A percentile compares a stretch with the other conserved stretches of the same genome.
Conservation (phyloP, 1,140 invertebrate genomes). For the Trachelipus rathkii region DNA sequence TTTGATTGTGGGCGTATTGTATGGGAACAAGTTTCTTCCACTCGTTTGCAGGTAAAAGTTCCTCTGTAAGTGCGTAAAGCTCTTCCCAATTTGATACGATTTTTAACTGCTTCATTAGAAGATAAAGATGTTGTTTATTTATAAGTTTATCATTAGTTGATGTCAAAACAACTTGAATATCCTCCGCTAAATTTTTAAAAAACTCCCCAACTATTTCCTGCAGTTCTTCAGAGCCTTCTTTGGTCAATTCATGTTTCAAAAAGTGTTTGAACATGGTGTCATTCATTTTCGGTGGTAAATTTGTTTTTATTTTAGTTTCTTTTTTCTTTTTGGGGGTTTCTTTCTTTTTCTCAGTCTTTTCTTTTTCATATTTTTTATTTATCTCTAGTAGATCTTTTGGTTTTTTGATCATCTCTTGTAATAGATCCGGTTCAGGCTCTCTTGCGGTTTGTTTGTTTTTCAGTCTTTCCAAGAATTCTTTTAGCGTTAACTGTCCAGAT, state of each 20-base stretch:
- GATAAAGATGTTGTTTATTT: background rate
- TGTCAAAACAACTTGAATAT: background rate
- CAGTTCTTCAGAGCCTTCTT: background rate
- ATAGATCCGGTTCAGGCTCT: background rate
- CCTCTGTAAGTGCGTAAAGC: background rate
- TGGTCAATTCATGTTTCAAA: background rate
- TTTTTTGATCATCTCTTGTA: background rate
- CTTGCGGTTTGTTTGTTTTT: background rate
- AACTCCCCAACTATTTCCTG: background rate
- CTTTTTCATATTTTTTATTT: background rate
- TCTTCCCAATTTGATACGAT: background rate
- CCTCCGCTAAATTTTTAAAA: background rate
- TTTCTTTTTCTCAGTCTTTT: background rate
- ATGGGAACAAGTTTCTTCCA: background rate
- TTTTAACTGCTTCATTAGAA: background rate
- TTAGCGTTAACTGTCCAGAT: background rate
- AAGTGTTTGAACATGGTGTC: background rate
- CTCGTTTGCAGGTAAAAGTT: background rate
- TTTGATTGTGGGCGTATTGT: background rate
- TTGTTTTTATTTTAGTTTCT: background rate
- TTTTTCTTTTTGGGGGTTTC: background rate
- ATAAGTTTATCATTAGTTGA: background rate
- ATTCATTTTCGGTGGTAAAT: background rate
- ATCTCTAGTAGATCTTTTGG: background rate
- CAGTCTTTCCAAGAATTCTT: background rate